phyloP scores from a whole-genome alignment of 2,888 invertebrate species.

The Clanis bilineata region DNA sequence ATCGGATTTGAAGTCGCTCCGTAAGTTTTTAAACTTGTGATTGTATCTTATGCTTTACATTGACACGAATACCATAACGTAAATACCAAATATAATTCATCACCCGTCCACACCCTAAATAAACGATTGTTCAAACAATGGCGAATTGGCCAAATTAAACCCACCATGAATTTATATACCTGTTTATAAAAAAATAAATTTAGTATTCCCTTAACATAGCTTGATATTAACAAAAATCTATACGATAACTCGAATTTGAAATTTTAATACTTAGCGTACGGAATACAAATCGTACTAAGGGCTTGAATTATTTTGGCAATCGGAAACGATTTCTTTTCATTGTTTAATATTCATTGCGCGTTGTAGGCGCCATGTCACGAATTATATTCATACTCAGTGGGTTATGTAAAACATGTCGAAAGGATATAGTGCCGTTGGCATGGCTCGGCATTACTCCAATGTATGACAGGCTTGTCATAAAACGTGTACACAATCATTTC shows the following conservation, averaged over 20 bases:
- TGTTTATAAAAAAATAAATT: slow-evolving; percentile 46
- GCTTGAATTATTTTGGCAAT: slow-evolving; percentile 50
- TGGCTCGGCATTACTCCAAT: slow-evolving; percentile 7
- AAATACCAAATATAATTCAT: not conserved
- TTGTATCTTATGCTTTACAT: no score
- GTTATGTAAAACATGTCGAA: slow-evolving; percentile 13
- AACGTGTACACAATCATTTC: not conserved
- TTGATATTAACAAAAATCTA: slow-evolving; percentile 68
- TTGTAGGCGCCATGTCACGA: slow-evolving; percentile 38
- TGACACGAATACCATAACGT: not conserved
- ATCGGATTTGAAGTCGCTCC: no score
- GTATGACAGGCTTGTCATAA: not conserved
- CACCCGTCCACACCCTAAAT: slow-evolving; percentile 16
- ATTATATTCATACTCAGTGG: slow-evolving; percentile 25
- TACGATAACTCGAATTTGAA: slow-evolving; percentile 54
- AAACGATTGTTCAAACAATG: slow-evolving; percentile 36
- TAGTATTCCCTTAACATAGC: slow-evolving; percentile 59
- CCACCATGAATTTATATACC: slow-evolving; percentile 38
- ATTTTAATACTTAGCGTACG: slow-evolving; percentile 39
- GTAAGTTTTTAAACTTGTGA: no score
- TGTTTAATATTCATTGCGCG: slow-evolving; percentile 48
- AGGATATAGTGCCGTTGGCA: slow-evolving; percentile 14
- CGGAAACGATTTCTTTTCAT: slow-evolving; percentile 50
- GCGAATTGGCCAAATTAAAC: slow-evolving; percentile 28
- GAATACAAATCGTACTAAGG: slow-evolving; percentile 49